These are phyloP conservation scores for Glaucomys volans DNA, from an alignment of 2,113 vertebrate genomes.

Conservation along the genomic window DNA sequence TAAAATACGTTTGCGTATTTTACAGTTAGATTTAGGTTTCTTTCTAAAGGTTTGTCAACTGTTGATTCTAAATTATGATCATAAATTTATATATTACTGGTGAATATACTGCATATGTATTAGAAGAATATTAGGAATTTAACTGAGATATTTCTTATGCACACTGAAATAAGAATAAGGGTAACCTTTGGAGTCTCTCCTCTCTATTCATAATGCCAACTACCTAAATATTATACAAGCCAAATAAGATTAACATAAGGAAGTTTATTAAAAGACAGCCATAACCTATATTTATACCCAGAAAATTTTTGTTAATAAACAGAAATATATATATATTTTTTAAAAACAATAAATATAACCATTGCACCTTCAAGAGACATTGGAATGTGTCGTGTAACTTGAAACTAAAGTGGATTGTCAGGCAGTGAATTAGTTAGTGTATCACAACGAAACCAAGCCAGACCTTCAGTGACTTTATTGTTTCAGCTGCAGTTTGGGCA, in stretches of 20 bases:
- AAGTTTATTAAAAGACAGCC: neutral
- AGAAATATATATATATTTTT: neutral
- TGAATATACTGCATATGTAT: neutral
- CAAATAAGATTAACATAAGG: neutral
- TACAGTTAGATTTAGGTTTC: neutral
- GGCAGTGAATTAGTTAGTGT: neutral
- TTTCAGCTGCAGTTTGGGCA: neutral
- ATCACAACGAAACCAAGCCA: neutral
- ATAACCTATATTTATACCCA: neutral
- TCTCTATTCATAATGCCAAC: neutral
- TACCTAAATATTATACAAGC: neutral
- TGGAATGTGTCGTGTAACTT: neutral
- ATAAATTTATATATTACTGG: neutral
- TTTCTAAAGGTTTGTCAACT: neutral
- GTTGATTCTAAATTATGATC: constrained; percentile 12
- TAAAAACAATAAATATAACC: neutral
- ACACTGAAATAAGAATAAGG: neutral
- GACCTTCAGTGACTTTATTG: neutral
- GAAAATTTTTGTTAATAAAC: neutral
- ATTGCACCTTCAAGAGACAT: neutral
- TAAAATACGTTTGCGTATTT: neutral
- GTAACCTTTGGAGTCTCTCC: neutral
- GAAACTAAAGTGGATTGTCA: neutral
- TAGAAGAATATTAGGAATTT: neutral
- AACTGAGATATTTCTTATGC: neutral